Conservation (phyloP, 2,888 invertebrate genomes). For the Aporophyla nigra region DNA sequence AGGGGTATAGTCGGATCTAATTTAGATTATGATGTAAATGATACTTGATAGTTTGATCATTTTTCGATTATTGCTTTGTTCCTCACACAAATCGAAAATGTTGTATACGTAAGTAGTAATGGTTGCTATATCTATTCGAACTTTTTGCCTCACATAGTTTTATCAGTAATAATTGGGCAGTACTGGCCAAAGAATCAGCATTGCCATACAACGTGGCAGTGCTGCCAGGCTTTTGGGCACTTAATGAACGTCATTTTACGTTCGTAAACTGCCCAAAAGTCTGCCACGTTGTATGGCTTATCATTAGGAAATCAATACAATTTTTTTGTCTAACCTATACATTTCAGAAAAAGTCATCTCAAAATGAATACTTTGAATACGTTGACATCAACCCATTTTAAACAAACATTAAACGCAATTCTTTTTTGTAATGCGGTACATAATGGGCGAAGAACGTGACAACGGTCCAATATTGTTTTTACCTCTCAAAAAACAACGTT, state of each 20-base stretch:
- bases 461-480: constrained; percentile 68
- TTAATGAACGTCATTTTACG: too few relatives aligned
- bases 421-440: constrained; percentile 44
- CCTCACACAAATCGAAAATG: background rate
- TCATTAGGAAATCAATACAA: background rate
- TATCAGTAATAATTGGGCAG: background rate
- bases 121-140: background rate
- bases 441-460: constrained; percentile 61
- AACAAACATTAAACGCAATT: constrained; percentile 43
- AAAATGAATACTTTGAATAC: constrained; percentile 24
- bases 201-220: too few relatives aligned
- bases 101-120: background rate
- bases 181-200: too few relatives aligned
- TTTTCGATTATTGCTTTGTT: constrained; percentile 27
- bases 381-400: constrained; percentile 43
- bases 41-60: constrained; percentile 29
- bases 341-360: constrained; percentile 5
- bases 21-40: constrained; percentile 55
- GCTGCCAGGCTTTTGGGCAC: too few relatives aligned
- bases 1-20: constrained; percentile 60
- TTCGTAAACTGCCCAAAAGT: too few relatives aligned
- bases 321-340: background rate
- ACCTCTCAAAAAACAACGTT: constrained; percentile 65
- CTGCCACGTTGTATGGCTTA: too few relatives aligned
- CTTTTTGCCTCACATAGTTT: background rate